Conservation (phyloP, 1,140 invertebrate species). For the Drosophila tropicalis region DNA sequence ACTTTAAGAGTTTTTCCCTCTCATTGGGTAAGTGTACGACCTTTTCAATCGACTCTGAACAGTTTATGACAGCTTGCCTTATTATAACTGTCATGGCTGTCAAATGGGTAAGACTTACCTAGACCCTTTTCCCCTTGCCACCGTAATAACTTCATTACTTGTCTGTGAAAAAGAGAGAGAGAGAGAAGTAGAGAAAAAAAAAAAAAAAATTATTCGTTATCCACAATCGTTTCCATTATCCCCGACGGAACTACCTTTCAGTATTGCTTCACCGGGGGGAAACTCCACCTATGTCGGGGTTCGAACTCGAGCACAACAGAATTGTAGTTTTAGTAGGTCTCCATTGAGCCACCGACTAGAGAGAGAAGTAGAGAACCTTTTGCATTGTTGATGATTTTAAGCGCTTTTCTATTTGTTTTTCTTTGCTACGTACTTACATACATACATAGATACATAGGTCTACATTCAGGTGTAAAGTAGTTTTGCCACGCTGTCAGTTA, state of each 20-base stretch:
- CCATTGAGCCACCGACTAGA: too few species aligned
- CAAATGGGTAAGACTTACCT: constrained; percentile 36
- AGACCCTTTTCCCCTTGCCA: constrained; percentile 1
- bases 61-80: constrained; percentile 76
- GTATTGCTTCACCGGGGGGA: too few species aligned
- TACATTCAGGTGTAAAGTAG: constrained; percentile 78
- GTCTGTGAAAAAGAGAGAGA: not conserved
- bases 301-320: too few species aligned
- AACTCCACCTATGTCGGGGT: too few species aligned
- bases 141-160: constrained; percentile 65
- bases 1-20: constrained; percentile 33
- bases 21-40: constrained; percentile 29
- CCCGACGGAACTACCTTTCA: too few species aligned
- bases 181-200: too few species aligned
- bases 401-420: constrained; percentile 71
- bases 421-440: not conserved
- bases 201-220: too few species aligned
- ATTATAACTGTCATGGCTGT: constrained; percentile 71
- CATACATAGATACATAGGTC: constrained; percentile 37
- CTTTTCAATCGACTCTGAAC: constrained; percentile 62
- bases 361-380: not conserved
- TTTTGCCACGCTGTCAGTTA: constrained; percentile 56
- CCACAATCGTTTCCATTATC: too few species aligned
- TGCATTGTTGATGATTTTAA: constrained; percentile 48
- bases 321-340: too few species aligned